A percentile compares a stretch with the other conserved stretches of the same genome.
phyloP scores from a whole-genome alignment of 1,140 invertebrate genomes.

The Olivierus martensii region DNA sequence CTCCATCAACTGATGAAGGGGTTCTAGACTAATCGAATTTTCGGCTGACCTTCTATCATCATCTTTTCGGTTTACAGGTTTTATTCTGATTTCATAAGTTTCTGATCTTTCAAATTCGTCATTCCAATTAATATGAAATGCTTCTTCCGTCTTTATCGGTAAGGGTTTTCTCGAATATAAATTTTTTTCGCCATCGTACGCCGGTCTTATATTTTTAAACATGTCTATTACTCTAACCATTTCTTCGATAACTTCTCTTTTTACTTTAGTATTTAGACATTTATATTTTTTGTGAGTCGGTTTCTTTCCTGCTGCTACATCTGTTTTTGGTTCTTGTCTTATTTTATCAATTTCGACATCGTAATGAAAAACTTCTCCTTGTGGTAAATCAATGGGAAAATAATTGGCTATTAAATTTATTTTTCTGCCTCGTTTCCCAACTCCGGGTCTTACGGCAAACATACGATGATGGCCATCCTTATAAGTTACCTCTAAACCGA shows the following conservation, averaged over 20 bases:
- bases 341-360: slow-evolving; percentile 7
- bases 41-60: not conserved
- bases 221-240: not conserved
- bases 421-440: not conserved
- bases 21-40: slow-evolving; percentile 4
- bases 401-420: slow-evolving; percentile 8
- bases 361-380: slow-evolving; percentile 9
- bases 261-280: slow-evolving; percentile 1
- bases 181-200: slow-evolving; percentile 10
- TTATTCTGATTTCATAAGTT: slow-evolving; percentile 4
- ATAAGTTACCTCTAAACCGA: too few relatives aligned
- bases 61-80: slow-evolving; percentile 7
- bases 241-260: slow-evolving; percentile 1
- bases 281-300: not conserved
- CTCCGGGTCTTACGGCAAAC: not conserved
- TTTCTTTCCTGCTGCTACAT: not conserved
- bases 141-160: not conserved
- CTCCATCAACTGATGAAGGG: slow-evolving; percentile 2
- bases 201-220: not conserved
- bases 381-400: slow-evolving; percentile 3
- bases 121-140: not conserved
- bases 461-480: too few relatives aligned
- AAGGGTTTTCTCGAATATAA: not conserved
- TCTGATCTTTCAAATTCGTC: not conserved
- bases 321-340: not conserved